Base-by-base conservation (phyloP, 2,888 invertebrate genomes). In the Hipparchia semele region DNA sequence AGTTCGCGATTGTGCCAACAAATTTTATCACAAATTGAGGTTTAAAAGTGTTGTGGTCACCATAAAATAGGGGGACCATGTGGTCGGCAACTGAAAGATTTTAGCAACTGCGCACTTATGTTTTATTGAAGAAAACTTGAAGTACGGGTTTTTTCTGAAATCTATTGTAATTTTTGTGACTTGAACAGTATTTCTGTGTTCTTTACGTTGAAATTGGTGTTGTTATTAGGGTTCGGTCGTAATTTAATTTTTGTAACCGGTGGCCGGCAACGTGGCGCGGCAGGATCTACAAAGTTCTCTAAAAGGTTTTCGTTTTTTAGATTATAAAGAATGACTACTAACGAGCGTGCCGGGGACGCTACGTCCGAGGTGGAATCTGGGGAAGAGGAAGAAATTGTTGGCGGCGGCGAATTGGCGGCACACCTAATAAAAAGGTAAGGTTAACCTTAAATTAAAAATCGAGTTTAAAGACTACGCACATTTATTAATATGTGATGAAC, bases 281-380 rank as follows among this genome's bases (percentile, higher is more conserved):
- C 12, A 8, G 8, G 13, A 62, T n/a, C 12, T 46, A 7, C 6
- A 3, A 33, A 33, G 33, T 23, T 45, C 45, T 61, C 39, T 4
- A 39, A 39, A 39, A 5, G 39, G 39, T 70, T 75, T 78, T 72
- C 49, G 80, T 78, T 84, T 84, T 87, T 73, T 91, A 91, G 81
- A 87, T 90, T 92, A 88, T 83, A 79, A 78, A 88, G 80, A 86
- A 96, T 96, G 96, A 95, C 95, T 90, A 94, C 95, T 80, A 95
- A 96, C 80, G 96, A 96, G 84, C 95, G 95, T 80, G 94, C 95
- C 82, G 95, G 95, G 76, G 96, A 96, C 85, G 95, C 95, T 83
- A 95, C 95, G 75, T 96, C 95, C 74, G 96, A 95, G 77, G 90
- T 96, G 81, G 96, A 96, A 85, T 96, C 96, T 61, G 95, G 95